Conservation (phyloP, 2,888 invertebrate species). For the Aethes cnicana region DNA sequence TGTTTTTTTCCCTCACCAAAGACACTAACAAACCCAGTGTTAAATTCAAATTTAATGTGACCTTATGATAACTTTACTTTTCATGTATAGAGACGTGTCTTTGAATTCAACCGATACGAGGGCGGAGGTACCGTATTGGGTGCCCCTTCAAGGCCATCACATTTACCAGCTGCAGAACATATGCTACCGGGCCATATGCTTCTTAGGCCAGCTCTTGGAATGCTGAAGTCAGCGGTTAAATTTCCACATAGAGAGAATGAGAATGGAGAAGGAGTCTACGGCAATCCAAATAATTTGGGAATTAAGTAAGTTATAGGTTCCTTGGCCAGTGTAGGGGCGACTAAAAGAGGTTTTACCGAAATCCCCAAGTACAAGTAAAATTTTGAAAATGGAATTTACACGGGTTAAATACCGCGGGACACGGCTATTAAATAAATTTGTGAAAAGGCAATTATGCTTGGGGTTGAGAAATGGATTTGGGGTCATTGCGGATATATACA, state of each 20-base stretch:
- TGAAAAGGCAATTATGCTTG: too few species aligned
- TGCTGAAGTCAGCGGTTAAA: conserved; percentile 69
- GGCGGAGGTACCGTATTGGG: conserved; percentile 43
- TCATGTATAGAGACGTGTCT: conserved; percentile 13
- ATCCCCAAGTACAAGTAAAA: too few species aligned
- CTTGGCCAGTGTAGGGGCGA: too few species aligned
- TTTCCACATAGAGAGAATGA: conserved; percentile 65
- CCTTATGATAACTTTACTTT: not conserved
- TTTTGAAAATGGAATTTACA: too few species aligned
- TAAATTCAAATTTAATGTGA: too few species aligned
- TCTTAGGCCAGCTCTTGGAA: conserved; percentile 60
- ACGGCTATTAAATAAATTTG: too few species aligned
- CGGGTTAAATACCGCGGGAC: too few species aligned
- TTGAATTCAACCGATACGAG: conserved; percentile 12
- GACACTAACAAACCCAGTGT: too few species aligned
- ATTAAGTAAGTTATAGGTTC: conserved; percentile 51
- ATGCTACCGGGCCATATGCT: conserved; percentile 70
- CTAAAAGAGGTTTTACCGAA: too few species aligned
- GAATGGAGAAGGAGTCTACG: conserved; percentile 63
- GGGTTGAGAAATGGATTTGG: too few species aligned
- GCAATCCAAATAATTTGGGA: conserved; percentile 57
- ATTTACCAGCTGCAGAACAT: conserved; percentile 65
- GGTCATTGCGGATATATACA: too few species aligned
- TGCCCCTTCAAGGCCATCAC: conserved; percentile 48
- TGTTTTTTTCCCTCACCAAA: too few species aligned